A percentile compares a stretch with the other conserved stretches of the same genome.
Conservation (phyloP, 2,797 vertebrate genomes). For the Oryzias sinensis region DNA sequence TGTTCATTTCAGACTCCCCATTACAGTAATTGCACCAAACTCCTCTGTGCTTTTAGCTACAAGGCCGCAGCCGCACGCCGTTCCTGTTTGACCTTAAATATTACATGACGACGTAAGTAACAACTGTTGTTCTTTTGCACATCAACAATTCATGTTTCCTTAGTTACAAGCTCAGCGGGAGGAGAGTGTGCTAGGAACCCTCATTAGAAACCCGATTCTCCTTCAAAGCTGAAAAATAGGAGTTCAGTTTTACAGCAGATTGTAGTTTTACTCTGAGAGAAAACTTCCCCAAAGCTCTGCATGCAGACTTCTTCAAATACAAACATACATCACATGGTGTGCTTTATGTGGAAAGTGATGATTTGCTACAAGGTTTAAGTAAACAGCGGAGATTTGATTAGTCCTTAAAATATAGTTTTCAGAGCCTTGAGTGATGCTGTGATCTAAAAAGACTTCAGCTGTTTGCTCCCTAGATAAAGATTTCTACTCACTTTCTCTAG, state of each 20-base stretch:
- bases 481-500: no score
- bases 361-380: no score
- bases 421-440: no score
- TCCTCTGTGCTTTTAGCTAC: conserved; percentile 47
- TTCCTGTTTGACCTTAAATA: conserved; percentile 68
- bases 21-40: conserved; percentile 54
- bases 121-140: conserved; percentile 78
- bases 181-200: conserved; percentile 35
- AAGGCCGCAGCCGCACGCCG: conserved; percentile 40
- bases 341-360: no score
- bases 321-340: no score
- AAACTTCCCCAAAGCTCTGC: no score
- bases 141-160: conserved; percentile 77
- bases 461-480: no score
- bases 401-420: no score
- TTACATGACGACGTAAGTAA: conserved; percentile 80
- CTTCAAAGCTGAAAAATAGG: conserved; percentile 31
- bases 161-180: conserved; percentile 67
- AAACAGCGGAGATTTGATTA: no score
- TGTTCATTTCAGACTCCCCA: conserved; percentile 15
- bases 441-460: no score
- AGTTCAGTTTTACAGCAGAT: conserved; percentile 11
- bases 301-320: no score
- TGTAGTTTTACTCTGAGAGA: no score
- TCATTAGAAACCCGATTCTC: conserved; percentile 25